phyloP scores from a whole-genome alignment of 2,113 vertebrate species.

The Perca schrenkii region DNA sequence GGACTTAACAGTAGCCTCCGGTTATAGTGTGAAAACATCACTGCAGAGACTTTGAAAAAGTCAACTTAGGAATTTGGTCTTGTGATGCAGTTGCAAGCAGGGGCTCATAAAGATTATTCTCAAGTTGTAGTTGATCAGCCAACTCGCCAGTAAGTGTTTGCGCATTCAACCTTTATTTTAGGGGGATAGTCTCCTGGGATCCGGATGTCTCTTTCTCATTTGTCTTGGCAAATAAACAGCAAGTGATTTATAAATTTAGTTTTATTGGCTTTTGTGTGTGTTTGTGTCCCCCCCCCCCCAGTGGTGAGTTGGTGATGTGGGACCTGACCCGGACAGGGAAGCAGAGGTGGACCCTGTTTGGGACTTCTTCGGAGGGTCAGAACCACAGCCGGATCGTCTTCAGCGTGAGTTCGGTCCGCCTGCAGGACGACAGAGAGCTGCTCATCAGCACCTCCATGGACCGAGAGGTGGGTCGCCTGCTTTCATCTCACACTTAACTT shows the following conservation, averaged over 20 bases:
- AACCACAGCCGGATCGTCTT: constrained; percentile 95
- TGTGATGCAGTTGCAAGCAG: too few relatives aligned
- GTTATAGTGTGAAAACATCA: too few relatives aligned
- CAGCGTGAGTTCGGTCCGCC: constrained; percentile 87
- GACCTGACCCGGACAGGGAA: constrained; percentile 89
- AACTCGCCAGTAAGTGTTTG: too few relatives aligned
- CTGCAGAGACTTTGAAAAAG: too few relatives aligned
- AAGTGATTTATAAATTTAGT: background rate
- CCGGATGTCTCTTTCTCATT: background rate
- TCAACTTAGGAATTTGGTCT: too few relatives aligned
- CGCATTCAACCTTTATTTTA: background rate
- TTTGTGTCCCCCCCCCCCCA: constrained; percentile 54
- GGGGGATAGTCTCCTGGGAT: background rate
- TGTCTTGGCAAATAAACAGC: background rate
- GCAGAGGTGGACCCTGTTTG: constrained; percentile 90
- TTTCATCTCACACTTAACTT: background rate
- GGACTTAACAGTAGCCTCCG: too few relatives aligned
- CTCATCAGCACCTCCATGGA: constrained; percentile 98
- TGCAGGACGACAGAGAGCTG: constrained; percentile 83
- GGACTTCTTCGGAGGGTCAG: constrained; percentile 89
- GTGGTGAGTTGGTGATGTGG: constrained; percentile 94
- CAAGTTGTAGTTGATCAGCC: too few relatives aligned
- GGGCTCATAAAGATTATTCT: too few relatives aligned
- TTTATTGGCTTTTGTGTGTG: background rate
- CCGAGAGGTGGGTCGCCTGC: constrained; percentile 85